Base-by-base conservation (phyloP, 2,797 vertebrate genomes). In the Cuculus canorus region DNA sequence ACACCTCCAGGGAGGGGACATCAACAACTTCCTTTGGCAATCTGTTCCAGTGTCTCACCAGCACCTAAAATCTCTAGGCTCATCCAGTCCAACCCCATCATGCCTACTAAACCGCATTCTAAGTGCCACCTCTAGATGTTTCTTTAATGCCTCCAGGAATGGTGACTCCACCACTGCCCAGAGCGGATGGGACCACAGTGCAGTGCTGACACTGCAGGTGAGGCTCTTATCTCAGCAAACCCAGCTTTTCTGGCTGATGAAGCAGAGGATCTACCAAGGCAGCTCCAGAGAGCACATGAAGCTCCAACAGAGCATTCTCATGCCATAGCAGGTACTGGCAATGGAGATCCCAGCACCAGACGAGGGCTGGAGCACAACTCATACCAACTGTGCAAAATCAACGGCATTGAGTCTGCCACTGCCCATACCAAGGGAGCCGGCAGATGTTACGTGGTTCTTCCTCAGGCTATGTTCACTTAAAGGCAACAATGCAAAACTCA, bases 221-320 rank as follows among this genome's bases (percentile, higher is more conserved):
- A 59, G 48, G 72, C 35, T 82, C 22, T 14, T 7, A 25, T 2
- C 75, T 50, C 37, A 6, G 25, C 48, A 43, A 43, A 24, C 41
- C 1, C 10, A 4, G n/a, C 18, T 28, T 28, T 7, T 9, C 25
- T 33, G 0, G 2, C 47, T 4, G 8, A 13, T 41, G 3, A 22
- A 59, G 63, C 54, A 5, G 27, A 37, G 43, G 66, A n/a, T 53
- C 15, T 3, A 32, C 27, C 17, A 15, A 37, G 33, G 57, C 52
- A 52, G 35, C 27, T 32, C 47, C 61, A 54, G 69, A n/a, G n/a
- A 47, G 63, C 28, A 33, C 39, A 18, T 0, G 0, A 14, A 71
- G 37, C 14, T 35, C 52, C 63, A 4, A 0, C 18, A 37, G 59
- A 5, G 0, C 0, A 9, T 39, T 25, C 56, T 78, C 48, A 16